phyloP scores from a whole-genome alignment of 2,113 vertebrate species.

The Fukomys damarensis region DNA sequence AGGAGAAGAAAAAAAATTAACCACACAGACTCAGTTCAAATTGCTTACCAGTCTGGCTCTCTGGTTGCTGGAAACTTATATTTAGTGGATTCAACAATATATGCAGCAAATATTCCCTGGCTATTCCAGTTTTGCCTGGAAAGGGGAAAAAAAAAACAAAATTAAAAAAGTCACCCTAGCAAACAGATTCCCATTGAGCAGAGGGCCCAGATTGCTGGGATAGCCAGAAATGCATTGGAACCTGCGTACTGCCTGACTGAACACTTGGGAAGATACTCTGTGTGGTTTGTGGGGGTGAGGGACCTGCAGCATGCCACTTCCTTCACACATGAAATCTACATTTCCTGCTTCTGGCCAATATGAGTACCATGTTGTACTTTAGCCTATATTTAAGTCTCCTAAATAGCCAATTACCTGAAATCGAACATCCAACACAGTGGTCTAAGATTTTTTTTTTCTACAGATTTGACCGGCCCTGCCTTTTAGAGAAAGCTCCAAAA shows the following conservation, averaged over 20 bases:
- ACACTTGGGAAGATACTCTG: neutral
- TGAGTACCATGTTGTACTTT: neutral
- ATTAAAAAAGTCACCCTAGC: neutral
- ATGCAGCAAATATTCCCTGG: neutral
- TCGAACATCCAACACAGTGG: neutral
- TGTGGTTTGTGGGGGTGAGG: no score
- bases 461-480: neutral
- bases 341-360: neutral
- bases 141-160: neutral
- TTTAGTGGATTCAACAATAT: neutral
- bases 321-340: neutral
- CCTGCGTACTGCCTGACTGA: neutral
- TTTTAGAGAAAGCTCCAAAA: constrained; percentile 33
- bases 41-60: neutral
- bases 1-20: constrained; percentile 21
- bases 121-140: neutral
- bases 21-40: constrained; percentile 2
- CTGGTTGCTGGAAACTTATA: neutral
- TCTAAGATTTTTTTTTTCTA: neutral
- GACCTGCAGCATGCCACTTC: neutral
- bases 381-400: neutral
- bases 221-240: neutral
- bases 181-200: neutral
- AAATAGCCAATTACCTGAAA: neutral
- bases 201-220: neutral